Evolutionary conservation across 2,888 invertebrate species (phyloP).

Genomic region (Tethea ocularis): DNA sequence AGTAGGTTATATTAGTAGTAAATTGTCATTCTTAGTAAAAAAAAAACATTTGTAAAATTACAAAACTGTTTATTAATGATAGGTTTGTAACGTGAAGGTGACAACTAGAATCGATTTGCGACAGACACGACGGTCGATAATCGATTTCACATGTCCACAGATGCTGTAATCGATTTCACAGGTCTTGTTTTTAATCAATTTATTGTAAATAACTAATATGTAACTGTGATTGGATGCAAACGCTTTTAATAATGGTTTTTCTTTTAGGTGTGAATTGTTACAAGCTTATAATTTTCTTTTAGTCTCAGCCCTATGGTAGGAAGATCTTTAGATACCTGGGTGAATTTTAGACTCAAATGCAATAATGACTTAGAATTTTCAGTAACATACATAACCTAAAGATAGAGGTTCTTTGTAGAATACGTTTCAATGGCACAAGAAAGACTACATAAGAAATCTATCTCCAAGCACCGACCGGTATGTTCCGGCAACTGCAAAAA

Average conservation of each 20-base stretch:
- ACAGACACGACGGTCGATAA: slow-evolving; percentile 73
- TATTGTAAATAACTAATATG: slow-evolving; percentile 34
- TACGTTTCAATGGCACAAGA: no score
- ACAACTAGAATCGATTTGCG: slow-evolving; percentile 78
- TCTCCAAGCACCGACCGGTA: no score
- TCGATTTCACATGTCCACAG: slow-evolving; percentile 66
- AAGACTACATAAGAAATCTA: no score
- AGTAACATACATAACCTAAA: not conserved
- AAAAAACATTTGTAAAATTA: not conserved
- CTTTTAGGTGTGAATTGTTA: not conserved
- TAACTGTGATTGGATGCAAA: slow-evolving; percentile 10
- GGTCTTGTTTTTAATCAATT: slow-evolving; percentile 53
- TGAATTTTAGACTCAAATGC: no score
- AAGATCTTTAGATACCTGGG: no score
- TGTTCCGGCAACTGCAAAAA: no score
- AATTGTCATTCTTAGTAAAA: no score
- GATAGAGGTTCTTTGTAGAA: not conserved
- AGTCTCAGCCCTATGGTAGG: no score
- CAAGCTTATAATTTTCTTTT: no score
- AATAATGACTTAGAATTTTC: not conserved
- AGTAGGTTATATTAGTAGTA: not conserved
- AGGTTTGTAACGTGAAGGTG: slow-evolving; percentile 60
- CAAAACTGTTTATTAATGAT: slow-evolving; percentile 6
- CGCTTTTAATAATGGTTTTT: not conserved
- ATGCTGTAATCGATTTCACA: slow-evolving; percentile 66